A percentile compares a stretch with the other conserved stretches of the same genome.
These are phyloP conservation scores for Laterallus jamaicensis DNA, from an alignment of 2,113 vertebrate genomes.

Conservation along the genomic window DNA sequence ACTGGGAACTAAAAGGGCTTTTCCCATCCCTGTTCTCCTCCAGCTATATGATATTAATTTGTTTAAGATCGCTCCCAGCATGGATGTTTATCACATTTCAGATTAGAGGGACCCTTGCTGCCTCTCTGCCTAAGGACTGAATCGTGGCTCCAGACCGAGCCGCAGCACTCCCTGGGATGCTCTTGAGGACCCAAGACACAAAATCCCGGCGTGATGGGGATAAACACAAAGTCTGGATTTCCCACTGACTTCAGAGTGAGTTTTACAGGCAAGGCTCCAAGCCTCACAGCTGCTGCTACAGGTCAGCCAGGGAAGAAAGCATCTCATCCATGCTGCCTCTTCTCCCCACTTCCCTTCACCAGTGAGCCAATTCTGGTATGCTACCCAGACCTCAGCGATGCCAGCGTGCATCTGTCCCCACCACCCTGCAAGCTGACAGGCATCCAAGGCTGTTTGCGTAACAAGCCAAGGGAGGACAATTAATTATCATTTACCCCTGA, in stretches of 20 bases:
- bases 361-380: slow-evolving; percentile 48
- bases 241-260: not conserved
- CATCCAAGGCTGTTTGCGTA: slow-evolving; percentile 35
- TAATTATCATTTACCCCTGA: not conserved
- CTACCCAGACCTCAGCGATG: not conserved
- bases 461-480: slow-evolving; percentile 21
- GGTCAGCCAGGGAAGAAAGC: not conserved
- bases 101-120: not conserved
- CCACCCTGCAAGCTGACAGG: not conserved
- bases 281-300: not conserved
- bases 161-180: not conserved
- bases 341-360: not conserved
- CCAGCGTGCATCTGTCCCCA: not conserved
- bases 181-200: not conserved
- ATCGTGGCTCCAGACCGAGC: fast-evolving
- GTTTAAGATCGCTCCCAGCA: not conserved
- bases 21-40: not conserved
- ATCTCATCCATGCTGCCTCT: not conserved
- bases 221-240: not conserved
- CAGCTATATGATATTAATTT: not conserved
- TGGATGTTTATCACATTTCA: not conserved
- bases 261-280: not conserved
- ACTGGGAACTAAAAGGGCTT: not conserved
- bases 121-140: not conserved
- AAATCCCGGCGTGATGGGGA: not conserved